phyloP scores from a whole-genome alignment of 1,140 invertebrate species.

The Eufriesea mexicana region DNA sequence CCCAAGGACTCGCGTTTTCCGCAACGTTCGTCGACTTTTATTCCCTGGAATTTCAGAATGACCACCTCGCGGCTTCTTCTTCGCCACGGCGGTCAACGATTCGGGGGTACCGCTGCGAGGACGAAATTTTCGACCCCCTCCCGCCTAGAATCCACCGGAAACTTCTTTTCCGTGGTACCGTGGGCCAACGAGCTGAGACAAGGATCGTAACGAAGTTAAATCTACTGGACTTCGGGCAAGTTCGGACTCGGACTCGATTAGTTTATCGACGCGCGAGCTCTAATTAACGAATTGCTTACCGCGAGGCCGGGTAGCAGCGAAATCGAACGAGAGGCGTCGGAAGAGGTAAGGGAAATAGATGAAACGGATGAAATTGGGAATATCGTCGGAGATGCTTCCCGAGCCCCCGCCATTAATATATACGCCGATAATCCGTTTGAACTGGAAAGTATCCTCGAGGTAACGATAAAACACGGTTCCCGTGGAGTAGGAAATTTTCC shows the following conservation, averaged over 20 bases:
- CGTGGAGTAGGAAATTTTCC: not conserved
- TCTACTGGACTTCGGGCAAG: conserved; percentile 50
- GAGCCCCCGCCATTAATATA: conserved; percentile 31
- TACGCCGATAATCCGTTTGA: conserved; percentile 33
- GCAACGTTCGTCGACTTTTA: too few relatives aligned
- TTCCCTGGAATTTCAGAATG: too few relatives aligned
- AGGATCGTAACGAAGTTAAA: conserved; percentile 32
- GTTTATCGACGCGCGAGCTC: conserved; percentile 60
- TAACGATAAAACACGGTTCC: not conserved
- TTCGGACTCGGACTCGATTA: conserved; percentile 59
- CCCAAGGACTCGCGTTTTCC: too few relatives aligned
- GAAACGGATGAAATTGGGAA: conserved; percentile 38
- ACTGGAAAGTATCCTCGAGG: conserved; percentile 37
- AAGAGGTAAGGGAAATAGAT: conserved; percentile 51
- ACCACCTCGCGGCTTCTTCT: too few relatives aligned
- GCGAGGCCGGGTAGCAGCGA: conserved; percentile 22
- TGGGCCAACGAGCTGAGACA: not conserved
- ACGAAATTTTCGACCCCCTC: too few relatives aligned
- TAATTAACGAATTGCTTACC: conserved; percentile 69
- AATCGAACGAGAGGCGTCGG: conserved; percentile 38
- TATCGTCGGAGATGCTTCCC: conserved; percentile 34
- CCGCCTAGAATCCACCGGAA: too few relatives aligned
- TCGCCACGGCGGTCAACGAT: too few relatives aligned
- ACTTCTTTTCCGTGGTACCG: too few relatives aligned
- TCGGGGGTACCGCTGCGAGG: too few relatives aligned